Evolutionary conservation across 2,888 invertebrate genomes (phyloP), one percentile per base, ranked within the genome.

Genomic region (Bellardia bayeri): DNA sequence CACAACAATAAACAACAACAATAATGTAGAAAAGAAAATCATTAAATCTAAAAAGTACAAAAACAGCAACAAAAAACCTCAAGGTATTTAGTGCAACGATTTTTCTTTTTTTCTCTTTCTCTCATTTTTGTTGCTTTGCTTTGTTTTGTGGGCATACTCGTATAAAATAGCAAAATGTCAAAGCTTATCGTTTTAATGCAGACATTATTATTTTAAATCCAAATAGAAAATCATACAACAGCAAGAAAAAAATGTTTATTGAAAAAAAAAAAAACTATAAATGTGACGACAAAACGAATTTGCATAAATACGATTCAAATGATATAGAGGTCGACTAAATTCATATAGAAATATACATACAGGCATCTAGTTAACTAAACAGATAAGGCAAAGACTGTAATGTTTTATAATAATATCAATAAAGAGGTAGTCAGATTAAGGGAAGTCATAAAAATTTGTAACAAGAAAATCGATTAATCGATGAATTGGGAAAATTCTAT

Each of bases 141-240:
- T 23, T 54, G n/a, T 16, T 61, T 66, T 79, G 66, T 84, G 79
- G 37, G 64, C 58, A 66, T 42, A 23, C 23, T 23, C 23, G 23
- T 23, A 72, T 66, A 78, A 84, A 79, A 79, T 74, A 61, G 51
- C 56, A 78, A 86, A 86, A 82, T 51, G 82, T 72, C 72, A 86
- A 76, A 78, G 76, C 89, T 90, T 89, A 89, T 89, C 89, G 89
- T 80, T 88, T 85, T 84, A 89, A 86, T 68, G 89, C 89, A 89
- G 88, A 89, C 88, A 89, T 88, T 86, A 88, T 88, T 88, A 85
- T 88, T 82, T 85, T 78, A 82, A 86, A 75, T 84, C 71, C 86
- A 64, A 63, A 82, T 45, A 74, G 40, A 72, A 84, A 72, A 58
- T 56, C 66, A 45, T 56, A 64, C 56, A 79, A 75, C 23, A 58